Percentiles rank a stretch among this genome's conserved stretches.
phyloP scores from a whole-genome alignment of 2,888 invertebrate genomes.

The Lochmaea capreae region DNA sequence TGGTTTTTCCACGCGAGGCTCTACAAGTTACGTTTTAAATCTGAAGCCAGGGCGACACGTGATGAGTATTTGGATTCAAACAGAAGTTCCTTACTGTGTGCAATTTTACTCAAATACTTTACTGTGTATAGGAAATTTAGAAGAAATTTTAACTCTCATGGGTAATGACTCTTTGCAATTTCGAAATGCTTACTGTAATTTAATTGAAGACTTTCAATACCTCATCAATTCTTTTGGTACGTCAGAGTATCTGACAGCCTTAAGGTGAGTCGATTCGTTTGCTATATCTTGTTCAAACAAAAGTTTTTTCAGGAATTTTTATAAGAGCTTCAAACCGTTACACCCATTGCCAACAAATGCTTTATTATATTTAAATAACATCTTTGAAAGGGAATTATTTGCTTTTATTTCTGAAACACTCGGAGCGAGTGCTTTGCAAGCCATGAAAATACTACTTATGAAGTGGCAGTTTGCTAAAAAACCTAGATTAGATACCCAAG shows the following conservation, averaged over 20 bases:
- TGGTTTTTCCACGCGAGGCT: slow-evolving; percentile 55
- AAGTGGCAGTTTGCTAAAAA: slow-evolving; percentile 28
- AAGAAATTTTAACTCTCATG: slow-evolving; percentile 55
- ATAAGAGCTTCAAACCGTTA: slow-evolving; percentile 54
- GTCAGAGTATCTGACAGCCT: slow-evolving; percentile 45
- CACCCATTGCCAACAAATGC: slow-evolving; percentile 43
- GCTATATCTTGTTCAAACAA: no score
- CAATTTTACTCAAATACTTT: slow-evolving; percentile 54
- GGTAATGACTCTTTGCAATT: slow-evolving; percentile 54
- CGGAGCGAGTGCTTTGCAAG: slow-evolving; percentile 4
- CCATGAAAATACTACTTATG: slow-evolving; percentile 33
- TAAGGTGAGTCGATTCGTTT: slow-evolving; percentile 29
- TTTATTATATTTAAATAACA: slow-evolving; percentile 41
- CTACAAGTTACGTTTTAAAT: slow-evolving; percentile 52
- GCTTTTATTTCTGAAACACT: background rate
- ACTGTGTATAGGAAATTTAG: slow-evolving; percentile 53
- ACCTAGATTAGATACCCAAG: background rate
- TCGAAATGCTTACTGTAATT: slow-evolving; percentile 51
- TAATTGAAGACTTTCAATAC: slow-evolving; percentile 57
- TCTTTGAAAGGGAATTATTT: slow-evolving; percentile 30
- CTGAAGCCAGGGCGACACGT: slow-evolving; percentile 51
- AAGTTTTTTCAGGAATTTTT: slow-evolving; percentile 45
- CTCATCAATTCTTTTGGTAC: slow-evolving; percentile 58
- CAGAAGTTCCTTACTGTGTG: slow-evolving; percentile 53
- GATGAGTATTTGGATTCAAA: slow-evolving; percentile 56